phyloP scores from a whole-genome alignment of 2,888 invertebrate species.

The Drosophila tanythrix region DNA sequence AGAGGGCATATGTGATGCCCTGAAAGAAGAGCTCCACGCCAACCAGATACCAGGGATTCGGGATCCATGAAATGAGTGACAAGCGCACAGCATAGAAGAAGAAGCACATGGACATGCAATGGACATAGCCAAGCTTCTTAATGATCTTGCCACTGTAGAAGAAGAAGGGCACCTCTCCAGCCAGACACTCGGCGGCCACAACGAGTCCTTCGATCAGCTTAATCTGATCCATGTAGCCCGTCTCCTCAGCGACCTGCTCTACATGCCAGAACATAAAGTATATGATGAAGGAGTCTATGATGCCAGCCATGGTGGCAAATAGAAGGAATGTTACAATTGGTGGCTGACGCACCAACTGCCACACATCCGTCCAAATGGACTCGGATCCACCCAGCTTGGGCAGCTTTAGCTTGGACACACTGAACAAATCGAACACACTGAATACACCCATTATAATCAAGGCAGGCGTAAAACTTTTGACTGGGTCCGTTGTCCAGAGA shows the following conservation, averaged over 20 bases:
- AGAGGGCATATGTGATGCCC: constrained; percentile 94
- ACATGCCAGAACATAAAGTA: constrained; percentile 94
- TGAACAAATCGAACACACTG: constrained; percentile 88
- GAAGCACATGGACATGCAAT: constrained; percentile 91
- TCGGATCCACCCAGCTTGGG: constrained; percentile 89
- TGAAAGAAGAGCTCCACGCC: constrained; percentile 92
- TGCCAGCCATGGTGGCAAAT: constrained; percentile 91
- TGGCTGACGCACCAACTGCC: constrained; percentile 87
- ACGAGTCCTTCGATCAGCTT: constrained; percentile 92
- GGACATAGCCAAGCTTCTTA: constrained; percentile 91
- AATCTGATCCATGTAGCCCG: constrained; percentile 88
- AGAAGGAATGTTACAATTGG: constrained; percentile 89
- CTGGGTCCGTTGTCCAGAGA: constrained; percentile 86
- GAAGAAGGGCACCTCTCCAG: constrained; percentile 92
- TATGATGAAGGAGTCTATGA: constrained; percentile 92
- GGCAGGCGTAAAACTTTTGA: constrained; percentile 90
- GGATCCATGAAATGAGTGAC: constrained; percentile 90
- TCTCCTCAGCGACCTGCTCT: constrained; percentile 89
- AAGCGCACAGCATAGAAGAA: constrained; percentile 91
- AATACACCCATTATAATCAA: constrained; percentile 88
- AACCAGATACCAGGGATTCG: constrained; percentile 93
- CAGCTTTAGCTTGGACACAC: constrained; percentile 88
- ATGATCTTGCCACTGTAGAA: constrained; percentile 91
- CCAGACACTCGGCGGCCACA: constrained; percentile 91
- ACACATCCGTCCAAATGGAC: constrained; percentile 89